A percentile compares a stretch with the other conserved stretches of the same genome.
These are phyloP conservation scores for Lycocerus yunnanus DNA, from an alignment of 2,888 invertebrate species.

Conservation along the genomic window DNA sequence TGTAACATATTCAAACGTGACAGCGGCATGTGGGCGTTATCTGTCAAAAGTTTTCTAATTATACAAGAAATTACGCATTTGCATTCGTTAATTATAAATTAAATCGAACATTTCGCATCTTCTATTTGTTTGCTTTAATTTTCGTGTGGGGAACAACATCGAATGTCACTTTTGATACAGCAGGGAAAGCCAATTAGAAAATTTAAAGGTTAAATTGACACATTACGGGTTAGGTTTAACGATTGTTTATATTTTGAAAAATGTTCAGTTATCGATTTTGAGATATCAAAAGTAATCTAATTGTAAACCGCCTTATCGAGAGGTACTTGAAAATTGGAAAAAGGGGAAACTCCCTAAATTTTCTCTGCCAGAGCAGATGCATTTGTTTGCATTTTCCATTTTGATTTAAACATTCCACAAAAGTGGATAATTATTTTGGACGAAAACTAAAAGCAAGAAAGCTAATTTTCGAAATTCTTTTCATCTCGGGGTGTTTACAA, in stretches of 20 bases:
- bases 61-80: constrained; percentile 11
- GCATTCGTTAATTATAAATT: neutral
- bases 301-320: neutral
- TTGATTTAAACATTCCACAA: neutral
- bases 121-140: neutral
- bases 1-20: constrained; percentile 47
- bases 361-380: neutral
- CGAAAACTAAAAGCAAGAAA: neutral
- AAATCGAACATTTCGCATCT: neutral
- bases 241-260: constrained; percentile 13
- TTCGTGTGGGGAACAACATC: neutral
- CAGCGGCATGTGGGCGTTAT: constrained; percentile 54
- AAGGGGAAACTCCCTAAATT: neutral
- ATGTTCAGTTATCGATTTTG: neutral
- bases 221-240: neutral
- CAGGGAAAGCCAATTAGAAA: neutral
- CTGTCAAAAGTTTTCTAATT: constrained; percentile 46
- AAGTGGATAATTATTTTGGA: neutral
- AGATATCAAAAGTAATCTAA: neutral
- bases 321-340: neutral
- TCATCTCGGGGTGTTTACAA: neutral
- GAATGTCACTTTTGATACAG: neutral
- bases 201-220: constrained; percentile 13
- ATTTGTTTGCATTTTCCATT: neutral
- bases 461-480: neutral